Evolutionary conservation across 2,888 invertebrate genomes (phyloP).

Genomic region (Clivina fossor): DNA sequence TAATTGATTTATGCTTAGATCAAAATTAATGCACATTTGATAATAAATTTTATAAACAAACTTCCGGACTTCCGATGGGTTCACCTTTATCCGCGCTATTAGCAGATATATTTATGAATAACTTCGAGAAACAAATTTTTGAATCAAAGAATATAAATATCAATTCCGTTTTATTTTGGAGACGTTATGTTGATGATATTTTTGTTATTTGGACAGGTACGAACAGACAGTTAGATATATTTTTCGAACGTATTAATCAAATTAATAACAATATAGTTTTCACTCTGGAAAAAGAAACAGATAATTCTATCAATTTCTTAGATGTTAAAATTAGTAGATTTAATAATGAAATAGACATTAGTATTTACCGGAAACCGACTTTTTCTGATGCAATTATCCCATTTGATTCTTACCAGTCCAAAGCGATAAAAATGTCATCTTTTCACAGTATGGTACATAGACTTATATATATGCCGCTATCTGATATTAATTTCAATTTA

Average conservation of each 20-base stretch:
- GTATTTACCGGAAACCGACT: slow-evolving; percentile 1
- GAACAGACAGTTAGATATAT: slow-evolving; percentile 5
- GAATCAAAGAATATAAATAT: not conserved
- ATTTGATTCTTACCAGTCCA: not conserved
- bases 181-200: slow-evolving; percentile 24
- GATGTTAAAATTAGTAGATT: not conserved
- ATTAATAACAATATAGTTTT: slow-evolving; percentile 2
- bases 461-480: not conserved
- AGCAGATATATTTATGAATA: slow-evolving; percentile 25
- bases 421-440: not conserved
- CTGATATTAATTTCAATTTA: not conserved
- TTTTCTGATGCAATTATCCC: slow-evolving; percentile 4
- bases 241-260: slow-evolving; percentile 1
- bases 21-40: slow-evolving; percentile 23
- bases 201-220: slow-evolving; percentile 12
- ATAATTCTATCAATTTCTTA: slow-evolving; percentile 6
- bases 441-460: slow-evolving; percentile 4
- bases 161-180: slow-evolving; percentile 10
- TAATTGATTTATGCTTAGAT: not conserved
- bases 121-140: slow-evolving; percentile 12
- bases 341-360: not conserved
- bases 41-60: slow-evolving; percentile 11
- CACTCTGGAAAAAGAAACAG: slow-evolving; percentile 5
- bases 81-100: slow-evolving; percentile 10
- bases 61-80: slow-evolving; percentile 19